Conservation (phyloP, 2,113 vertebrate species). For the Diphyllodes magnificus region DNA sequence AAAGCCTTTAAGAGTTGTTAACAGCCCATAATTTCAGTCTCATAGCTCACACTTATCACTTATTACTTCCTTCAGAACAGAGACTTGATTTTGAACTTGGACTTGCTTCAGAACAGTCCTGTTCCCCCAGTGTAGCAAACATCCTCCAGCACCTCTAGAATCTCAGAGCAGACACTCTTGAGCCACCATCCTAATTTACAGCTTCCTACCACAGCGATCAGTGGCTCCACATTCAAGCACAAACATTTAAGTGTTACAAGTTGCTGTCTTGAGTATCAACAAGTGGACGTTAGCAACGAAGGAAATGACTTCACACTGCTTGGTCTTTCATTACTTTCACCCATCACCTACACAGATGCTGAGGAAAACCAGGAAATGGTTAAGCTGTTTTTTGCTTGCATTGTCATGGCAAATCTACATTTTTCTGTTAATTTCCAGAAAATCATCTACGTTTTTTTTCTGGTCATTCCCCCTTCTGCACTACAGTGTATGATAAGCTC, state of each 20-base stretch:
- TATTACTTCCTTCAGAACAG: conserved; percentile 27
- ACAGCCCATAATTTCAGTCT: conserved; percentile 11
- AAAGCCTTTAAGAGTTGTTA: not conserved
- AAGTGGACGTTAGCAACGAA: not conserved
- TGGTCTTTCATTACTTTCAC: not conserved
- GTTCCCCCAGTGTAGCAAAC: not conserved
- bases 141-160: not conserved
- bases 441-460: not conserved
- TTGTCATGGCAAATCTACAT: not conserved
- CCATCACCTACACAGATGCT: not conserved
- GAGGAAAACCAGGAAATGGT: not conserved
- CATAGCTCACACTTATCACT: conserved; percentile 2
- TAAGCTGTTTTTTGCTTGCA: not conserved
- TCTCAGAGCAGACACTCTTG: not conserved
- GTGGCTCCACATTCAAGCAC: not conserved
- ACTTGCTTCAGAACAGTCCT: not conserved
- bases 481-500: not conserved
- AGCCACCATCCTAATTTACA: not conserved
- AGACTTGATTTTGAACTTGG: not conserved
- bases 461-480: not conserved
- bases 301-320: not conserved
- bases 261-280: not conserved
- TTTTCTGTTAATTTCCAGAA: not conserved
- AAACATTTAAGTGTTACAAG: not conserved
- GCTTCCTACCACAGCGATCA: not conserved